Evolutionary conservation across 2,888 invertebrate genomes (phyloP).

Genomic region (Hoplodrina blanda): DNA sequence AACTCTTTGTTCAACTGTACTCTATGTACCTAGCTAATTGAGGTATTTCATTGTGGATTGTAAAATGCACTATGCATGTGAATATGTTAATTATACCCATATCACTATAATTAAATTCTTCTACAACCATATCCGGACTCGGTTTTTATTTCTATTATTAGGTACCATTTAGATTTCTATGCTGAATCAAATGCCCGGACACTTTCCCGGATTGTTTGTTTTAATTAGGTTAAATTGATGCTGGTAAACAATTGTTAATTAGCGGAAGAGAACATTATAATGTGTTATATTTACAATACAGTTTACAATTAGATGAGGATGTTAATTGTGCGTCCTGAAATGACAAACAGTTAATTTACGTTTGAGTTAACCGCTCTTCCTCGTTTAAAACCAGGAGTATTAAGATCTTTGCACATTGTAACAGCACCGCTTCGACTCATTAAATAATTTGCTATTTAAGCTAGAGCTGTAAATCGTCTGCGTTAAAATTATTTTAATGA

Average conservation of each 20-base stretch:
- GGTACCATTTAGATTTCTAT: not conserved
- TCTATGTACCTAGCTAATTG: conserved; percentile 14
- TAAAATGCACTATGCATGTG: conserved; percentile 12
- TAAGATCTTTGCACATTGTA: not conserved
- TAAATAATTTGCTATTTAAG: too few relatives aligned
- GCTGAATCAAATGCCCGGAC: not conserved
- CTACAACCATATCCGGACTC: conserved; percentile 3
- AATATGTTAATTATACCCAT: conserved; percentile 2
- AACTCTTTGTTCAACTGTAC: not conserved
- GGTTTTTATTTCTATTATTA: conserved; percentile 7
- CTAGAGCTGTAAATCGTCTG: too few relatives aligned
- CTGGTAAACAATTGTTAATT: conserved; percentile 22
- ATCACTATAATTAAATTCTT: conserved; percentile 2
- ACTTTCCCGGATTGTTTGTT: conserved; percentile 4
- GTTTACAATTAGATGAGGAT: conserved; percentile 24
- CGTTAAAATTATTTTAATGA: too few relatives aligned
- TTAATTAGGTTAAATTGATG: not conserved
- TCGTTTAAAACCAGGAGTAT: not conserved
- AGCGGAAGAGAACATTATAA: conserved; percentile 14
- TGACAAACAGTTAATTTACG: conserved; percentile 9
- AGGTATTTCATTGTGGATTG: not conserved
- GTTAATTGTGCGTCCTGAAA: conserved; percentile 16
- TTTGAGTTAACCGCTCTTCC: not conserved
- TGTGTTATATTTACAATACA: conserved; percentile 9
- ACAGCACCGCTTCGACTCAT: too few relatives aligned